Base-by-base conservation (phyloP, 2,797 vertebrate species). In the Silurus lanzhouensis region DNA sequence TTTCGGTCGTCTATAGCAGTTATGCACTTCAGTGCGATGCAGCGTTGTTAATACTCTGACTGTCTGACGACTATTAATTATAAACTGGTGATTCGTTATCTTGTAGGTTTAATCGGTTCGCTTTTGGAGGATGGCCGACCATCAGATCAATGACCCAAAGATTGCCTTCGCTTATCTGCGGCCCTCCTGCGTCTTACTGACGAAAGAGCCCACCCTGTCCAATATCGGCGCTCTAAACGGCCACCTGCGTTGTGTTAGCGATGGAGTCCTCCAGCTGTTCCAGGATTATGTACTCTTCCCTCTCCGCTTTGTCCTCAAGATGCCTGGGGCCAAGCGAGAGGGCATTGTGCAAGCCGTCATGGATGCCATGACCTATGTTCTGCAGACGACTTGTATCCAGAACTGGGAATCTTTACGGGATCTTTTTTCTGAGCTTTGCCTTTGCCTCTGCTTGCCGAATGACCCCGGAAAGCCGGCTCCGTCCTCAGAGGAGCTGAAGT, bases 221-320 rank as follows among this genome's bases (percentile, higher is more conserved):
- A 98, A 97, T 0, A 96, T 97, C 85, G 92, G 95, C 83, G 90
- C 77, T 0, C 92, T 99, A 68, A 93, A 89, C 8, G 61, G 84
- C 15, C 95, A 90, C 78, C 89, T 99, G 68, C 95, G 88, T 20
- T 90, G 91, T 0, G 92, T 98, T 22, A 92, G 96, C 0, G 95
- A 95, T 88, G 81, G 95, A n/a, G 95, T 95, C 0, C 93, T 99
- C 81, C 97, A 99, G 93, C 95, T 97, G 85, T 96, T 99, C 66
- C 97, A 98, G 91, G 97, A 98, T 76, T 99, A 99, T 1, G 89
- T 99, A 61, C 96, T 99, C 67, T 99, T 99, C 86, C 98, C 98
- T 1, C 93, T 99, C 84, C 95, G 97, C 58, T 97, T 98, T 10
- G 88, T 96, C 74, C 96, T 99, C 22, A 96, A 95, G 92, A 92